Evolutionary conservation across 2,113 vertebrate species (phyloP), one percentile per base, ranked within the genome.

Genomic region (Butastur rufipennis): DNA sequence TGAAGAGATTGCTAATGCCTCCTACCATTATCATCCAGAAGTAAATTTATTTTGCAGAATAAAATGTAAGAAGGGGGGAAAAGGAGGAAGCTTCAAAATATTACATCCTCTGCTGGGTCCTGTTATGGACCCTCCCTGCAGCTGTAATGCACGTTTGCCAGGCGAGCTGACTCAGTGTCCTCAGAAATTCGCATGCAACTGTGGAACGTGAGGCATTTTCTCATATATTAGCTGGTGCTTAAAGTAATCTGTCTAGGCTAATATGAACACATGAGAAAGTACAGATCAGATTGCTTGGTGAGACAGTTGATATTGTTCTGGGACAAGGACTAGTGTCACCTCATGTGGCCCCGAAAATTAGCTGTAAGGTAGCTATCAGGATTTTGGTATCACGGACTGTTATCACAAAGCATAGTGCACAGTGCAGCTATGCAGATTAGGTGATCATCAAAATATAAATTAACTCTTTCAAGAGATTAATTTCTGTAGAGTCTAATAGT

Each of bases 391-490:
- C 65, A 32, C 1, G 1, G 42, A 16, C 22, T 26, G 36, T 56
- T 90, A 79, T 22, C 78, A 77, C 50, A 85, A 85, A 88, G 71
- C 68, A 56, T 26, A 93, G 40, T 43, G 20, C 38, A 36, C 17
- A 52, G 29, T 42, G 53, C 56, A 70, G 85, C 47, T 81, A 83
- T 42, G 82, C 50, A 90, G 67, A 86, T 81, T 23, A 81, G 48
- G n/a, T 2, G 1, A 83, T 88, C 47, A 77, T 77, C 79, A 88
- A 96, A 94, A 95, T 88, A 74, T 65, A 82, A 94, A 91, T 68
- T 7, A 79, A 68, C 45, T 72, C 85, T 72, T 90, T 40, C 38
- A 53, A 73, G 67, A 92, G 53, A 94, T 88, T 80, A 72, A 91
- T 93, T 95, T 96, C 65, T 77, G 55, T 68, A n/a, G 75, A 90